phyloP scores from a whole-genome alignment of 2,797 vertebrate genomes.

The Podargus strigoides region DNA sequence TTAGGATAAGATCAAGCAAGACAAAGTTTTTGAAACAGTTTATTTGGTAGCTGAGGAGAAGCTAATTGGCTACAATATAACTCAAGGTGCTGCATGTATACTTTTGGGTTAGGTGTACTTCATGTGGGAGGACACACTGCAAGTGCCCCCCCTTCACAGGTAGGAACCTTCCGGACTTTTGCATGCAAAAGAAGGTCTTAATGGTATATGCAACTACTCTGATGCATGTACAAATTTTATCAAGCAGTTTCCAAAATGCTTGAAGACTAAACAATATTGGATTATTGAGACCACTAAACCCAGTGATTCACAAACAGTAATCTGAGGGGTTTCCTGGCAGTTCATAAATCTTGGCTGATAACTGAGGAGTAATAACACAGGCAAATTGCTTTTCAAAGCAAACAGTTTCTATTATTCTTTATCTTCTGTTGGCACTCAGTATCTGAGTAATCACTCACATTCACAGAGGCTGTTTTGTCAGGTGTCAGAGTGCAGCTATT shows the following conservation, averaged over 20 bases:
- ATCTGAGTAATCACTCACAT: not conserved
- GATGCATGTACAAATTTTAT: not conserved
- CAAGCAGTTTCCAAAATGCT: not conserved
- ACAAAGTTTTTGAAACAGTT: not conserved
- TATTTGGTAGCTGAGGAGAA: not conserved
- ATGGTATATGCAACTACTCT: not conserved
- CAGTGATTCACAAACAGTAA: not conserved
- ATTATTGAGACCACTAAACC: not conserved
- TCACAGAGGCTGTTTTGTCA: not conserved
- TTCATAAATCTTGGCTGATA: slow-evolving; percentile 34
- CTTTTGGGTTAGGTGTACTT: not conserved
- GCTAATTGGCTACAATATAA: not conserved
- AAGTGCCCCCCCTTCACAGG: not conserved
- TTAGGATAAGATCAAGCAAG: not conserved
- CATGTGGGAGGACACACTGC: rapidly evolving
- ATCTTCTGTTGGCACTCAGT: not conserved
- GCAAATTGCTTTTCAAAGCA: slow-evolving; percentile 36
- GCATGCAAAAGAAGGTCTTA: not conserved
- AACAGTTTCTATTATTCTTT: slow-evolving; percentile 20
- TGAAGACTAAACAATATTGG: slow-evolving; percentile 38
- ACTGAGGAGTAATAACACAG: not conserved
- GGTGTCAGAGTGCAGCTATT: not conserved
- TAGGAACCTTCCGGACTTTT: not conserved
- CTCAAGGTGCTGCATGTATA: not conserved
- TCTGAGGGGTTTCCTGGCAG: not conserved